Evolutionary conservation across 2,888 invertebrate genomes (phyloP).

Genomic region (Spatulosminthurus flaviceps): DNA sequence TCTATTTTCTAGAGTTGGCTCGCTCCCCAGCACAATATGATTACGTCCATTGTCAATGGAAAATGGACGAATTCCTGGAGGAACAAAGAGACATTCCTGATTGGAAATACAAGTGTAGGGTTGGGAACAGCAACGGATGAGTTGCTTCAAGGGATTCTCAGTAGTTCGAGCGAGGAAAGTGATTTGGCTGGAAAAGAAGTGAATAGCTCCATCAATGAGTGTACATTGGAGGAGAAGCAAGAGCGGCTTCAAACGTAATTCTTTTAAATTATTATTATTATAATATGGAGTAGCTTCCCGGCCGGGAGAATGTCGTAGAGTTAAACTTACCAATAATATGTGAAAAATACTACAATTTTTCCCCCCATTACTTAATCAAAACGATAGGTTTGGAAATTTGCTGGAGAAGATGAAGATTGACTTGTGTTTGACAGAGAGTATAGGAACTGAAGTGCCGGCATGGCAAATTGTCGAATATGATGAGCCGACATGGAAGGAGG

Average conservation of each 20-base stretch:
- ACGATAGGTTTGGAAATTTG: conserved; percentile 29
- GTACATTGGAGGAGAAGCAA: neutral
- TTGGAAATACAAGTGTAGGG: conserved; percentile 10
- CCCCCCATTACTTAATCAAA: neutral
- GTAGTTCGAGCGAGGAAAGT: neutral
- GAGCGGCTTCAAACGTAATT: conserved; percentile 31
- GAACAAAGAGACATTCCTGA: conserved; percentile 22
- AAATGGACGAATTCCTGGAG: conserved; percentile 28
- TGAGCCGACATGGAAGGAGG: conserved; percentile 36
- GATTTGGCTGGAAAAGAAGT: neutral
- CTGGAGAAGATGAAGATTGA: conserved; percentile 23
- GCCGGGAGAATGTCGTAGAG: neutral
- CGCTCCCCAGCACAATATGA: neutral
- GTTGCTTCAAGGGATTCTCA: conserved; percentile 7
- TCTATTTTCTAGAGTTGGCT: conserved; percentile 42
- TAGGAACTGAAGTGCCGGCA: conserved; percentile 39
- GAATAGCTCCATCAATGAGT: neutral
- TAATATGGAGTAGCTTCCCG: neutral
- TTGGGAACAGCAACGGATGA: neutral
- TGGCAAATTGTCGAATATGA: conserved; percentile 50
- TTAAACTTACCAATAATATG: too few species aligned
- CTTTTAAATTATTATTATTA: neutral
- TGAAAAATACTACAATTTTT: neutral
- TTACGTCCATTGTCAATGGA: conserved; percentile 37
- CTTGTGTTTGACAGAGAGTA: conserved; percentile 39